Conservation (phyloP, 2,113 vertebrate genomes). For the Oncorhynchus tshawytscha region DNA sequence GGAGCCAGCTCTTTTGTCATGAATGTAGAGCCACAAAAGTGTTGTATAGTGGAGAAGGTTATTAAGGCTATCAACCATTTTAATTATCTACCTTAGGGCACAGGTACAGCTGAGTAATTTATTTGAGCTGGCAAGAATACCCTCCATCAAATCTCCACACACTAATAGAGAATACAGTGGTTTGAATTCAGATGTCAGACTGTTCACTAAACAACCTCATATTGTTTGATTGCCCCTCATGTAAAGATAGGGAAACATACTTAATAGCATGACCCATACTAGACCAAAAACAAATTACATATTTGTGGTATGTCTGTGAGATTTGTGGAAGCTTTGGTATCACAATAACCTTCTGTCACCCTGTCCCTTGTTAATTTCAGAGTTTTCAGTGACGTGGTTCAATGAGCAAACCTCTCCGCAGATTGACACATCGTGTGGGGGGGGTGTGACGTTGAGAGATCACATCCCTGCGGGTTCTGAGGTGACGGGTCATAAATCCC, state of each 20-base stretch:
- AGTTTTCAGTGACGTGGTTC: conserved; percentile 50
- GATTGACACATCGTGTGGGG: conserved; percentile 59
- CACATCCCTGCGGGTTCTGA: conserved; percentile 45
- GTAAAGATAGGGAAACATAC: not conserved
- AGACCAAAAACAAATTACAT: conserved; percentile 47
- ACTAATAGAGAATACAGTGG: conserved; percentile 30
- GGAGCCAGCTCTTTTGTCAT: conserved; percentile 46
- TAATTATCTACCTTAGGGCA: conserved; percentile 66
- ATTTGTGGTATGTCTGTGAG: conserved; percentile 29
- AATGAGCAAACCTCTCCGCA: conserved; percentile 54
- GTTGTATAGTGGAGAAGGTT: conserved; percentile 40
- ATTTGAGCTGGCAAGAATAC: conserved; percentile 52
- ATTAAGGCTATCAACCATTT: conserved; percentile 65
- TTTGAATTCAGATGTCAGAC: conserved; percentile 26
- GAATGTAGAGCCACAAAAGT: conserved; percentile 35
- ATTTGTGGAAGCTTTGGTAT: conserved; percentile 38
- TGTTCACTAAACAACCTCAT: conserved; percentile 25
- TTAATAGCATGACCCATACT: conserved; percentile 36
- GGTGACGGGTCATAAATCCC: conserved; percentile 81
- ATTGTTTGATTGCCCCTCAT: conserved; percentile 31
- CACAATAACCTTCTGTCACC: conserved; percentile 33
- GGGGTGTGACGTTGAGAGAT: conserved; percentile 52
- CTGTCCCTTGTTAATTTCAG: conserved; percentile 53
- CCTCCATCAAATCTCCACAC: conserved; percentile 51
- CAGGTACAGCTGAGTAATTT: conserved; percentile 55